Conservation (phyloP, 2,888 invertebrate genomes). For the Chrysolina haemoptera region DNA sequence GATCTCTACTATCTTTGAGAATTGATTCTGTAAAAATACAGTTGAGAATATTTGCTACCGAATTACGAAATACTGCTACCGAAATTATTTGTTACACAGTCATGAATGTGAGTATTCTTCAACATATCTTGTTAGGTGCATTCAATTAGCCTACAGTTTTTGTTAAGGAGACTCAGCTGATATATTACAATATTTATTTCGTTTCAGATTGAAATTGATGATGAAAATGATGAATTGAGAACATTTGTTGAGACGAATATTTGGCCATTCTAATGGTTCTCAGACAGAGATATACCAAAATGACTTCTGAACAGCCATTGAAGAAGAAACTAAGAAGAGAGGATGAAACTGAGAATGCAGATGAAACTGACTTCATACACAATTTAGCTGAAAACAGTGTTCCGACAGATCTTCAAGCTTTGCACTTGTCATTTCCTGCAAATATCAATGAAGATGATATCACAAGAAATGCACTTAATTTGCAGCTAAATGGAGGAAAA, state of each 20-base stretch:
- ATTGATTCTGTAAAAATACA: neutral
- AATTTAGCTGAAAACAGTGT: slow-evolving; percentile 69
- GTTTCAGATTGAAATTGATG: slow-evolving; percentile 12
- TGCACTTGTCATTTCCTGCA: slow-evolving; percentile 62
- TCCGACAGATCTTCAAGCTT: slow-evolving; percentile 62
- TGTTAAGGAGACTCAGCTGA: no score
- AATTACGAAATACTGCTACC: slow-evolving; percentile 46
- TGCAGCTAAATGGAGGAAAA: slow-evolving; percentile 56
- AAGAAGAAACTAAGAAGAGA: slow-evolving; percentile 86
- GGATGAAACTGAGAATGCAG: slow-evolving; percentile 73
- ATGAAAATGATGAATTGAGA: neutral
- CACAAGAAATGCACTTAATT: slow-evolving; percentile 60
- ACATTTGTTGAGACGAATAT: slow-evolving; percentile 35
- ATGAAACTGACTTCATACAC: slow-evolving; percentile 74
- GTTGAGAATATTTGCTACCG: slow-evolving; percentile 2
- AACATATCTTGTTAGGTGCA: neutral
- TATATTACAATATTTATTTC: neutral
- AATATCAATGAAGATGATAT: slow-evolving; percentile 65
- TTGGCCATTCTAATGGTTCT: slow-evolving; percentile 75
- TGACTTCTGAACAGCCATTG: slow-evolving; percentile 87
- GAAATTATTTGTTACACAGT: slow-evolving; percentile 60
- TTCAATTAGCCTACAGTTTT: neutral
- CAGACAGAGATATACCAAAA: slow-evolving; percentile 74
- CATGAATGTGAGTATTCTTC: slow-evolving; percentile 53
- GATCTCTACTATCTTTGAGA: neutral